Conservation (phyloP, 2,888 invertebrate genomes). For the Apodemia zela region DNA sequence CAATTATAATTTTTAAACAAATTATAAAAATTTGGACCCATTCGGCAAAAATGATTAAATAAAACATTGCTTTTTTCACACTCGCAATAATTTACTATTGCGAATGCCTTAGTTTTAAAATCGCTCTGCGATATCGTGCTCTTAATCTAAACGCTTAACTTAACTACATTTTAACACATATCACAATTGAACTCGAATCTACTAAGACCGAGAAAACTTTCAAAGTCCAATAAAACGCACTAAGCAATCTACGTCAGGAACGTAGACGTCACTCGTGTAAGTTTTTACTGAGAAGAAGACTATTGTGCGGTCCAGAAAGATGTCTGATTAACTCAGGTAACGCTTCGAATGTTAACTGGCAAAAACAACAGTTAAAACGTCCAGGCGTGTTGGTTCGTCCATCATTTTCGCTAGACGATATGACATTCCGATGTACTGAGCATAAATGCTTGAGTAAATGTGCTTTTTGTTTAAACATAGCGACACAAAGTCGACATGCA, state of each 20-base stretch:
- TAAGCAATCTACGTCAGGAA: conserved; percentile 50
- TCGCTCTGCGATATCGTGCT: conserved; percentile 74
- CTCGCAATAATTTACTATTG: conserved; percentile 49
- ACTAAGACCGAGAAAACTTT: conserved; percentile 59
- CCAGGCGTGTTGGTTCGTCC: conserved; percentile 82
- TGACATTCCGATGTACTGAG: conserved; percentile 93
- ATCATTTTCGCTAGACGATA: conserved; percentile 89
- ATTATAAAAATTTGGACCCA: conserved; percentile 78
- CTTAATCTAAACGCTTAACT: conserved; percentile 64
- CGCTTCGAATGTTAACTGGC: conserved; percentile 91
- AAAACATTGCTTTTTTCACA: conserved; percentile 60
- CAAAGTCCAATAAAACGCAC: conserved; percentile 66
- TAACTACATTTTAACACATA: conserved; percentile 73
- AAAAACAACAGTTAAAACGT: conserved; percentile 93
- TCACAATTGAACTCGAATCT: conserved; percentile 71
- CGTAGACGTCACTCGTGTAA: conserved; percentile 84
- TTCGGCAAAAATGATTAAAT: conserved; percentile 69
- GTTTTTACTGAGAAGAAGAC: conserved; percentile 92
- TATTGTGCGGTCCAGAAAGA: conserved; percentile 93
- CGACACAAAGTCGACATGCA: conserved; percentile 92
- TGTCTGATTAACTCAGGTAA: conserved; percentile 92
- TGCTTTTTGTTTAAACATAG: conserved; percentile 95
- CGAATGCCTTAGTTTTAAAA: conserved; percentile 66
- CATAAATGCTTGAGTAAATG: conserved; percentile 93
- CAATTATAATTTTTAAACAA: conserved; percentile 81